phyloP scores from a whole-genome alignment of 2,113 vertebrate genomes.

The Neopipo cinnamomea region DNA sequence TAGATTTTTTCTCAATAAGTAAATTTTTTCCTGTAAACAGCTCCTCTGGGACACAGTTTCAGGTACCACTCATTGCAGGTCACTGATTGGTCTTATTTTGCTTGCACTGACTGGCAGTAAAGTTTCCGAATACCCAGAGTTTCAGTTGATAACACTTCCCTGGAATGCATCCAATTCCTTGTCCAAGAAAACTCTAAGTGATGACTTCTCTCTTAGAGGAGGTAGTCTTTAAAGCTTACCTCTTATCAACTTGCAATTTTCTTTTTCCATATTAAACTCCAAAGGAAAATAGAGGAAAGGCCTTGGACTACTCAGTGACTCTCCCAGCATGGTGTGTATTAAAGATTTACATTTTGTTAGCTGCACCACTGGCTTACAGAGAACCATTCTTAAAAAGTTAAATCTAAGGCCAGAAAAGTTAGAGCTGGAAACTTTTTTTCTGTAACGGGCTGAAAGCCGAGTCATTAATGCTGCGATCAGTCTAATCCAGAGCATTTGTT shows the following conservation, averaged over 20 bases:
- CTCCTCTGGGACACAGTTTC: not conserved
- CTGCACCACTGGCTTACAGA: not conserved
- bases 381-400: not conserved
- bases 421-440: slow-evolving; percentile 5
- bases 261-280: not conserved
- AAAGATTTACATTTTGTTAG: not conserved
- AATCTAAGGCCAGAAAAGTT: not conserved
- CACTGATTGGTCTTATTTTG: not conserved
- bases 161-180: not conserved
- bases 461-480: slow-evolving; percentile 68
- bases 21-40: not conserved
- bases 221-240: not conserved
- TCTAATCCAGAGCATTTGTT: slow-evolving; percentile 89
- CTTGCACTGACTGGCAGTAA: not conserved
- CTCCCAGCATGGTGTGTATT: accelerated
- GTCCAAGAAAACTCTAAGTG: not conserved
- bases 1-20: not conserved
- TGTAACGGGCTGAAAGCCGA: slow-evolving; percentile 51
- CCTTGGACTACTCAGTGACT: not conserved
- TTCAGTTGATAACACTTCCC: not conserved
- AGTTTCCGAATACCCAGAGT: not conserved
- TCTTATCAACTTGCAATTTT: not conserved
- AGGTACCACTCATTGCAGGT: accelerated
- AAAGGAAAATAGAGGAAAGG: not conserved
- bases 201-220: not conserved